phyloP scores from a whole-genome alignment of 2,888 invertebrate species.

The Tolmerus cingulatus region DNA sequence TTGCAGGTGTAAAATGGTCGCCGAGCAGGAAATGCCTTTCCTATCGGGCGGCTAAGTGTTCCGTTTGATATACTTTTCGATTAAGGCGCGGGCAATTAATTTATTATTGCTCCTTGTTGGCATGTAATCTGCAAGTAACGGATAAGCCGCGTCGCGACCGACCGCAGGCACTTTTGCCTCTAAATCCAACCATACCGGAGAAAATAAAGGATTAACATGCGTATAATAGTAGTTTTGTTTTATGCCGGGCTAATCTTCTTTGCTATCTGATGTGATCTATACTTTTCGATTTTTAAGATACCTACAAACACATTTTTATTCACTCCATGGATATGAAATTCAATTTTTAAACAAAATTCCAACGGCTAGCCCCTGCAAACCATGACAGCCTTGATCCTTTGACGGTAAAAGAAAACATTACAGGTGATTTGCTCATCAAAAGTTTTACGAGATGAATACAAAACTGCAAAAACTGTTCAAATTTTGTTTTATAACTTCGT shows the following conservation, averaged over 20 bases:
- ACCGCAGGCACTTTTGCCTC: background rate
- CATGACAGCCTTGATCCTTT: no score
- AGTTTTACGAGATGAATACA: no score
- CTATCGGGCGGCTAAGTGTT: conserved; percentile 13
- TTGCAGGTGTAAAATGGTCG: conserved; percentile 29
- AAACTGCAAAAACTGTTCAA: no score
- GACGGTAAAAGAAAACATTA: no score
- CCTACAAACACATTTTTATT: no score
- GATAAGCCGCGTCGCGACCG: background rate
- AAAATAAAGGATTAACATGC: background rate
- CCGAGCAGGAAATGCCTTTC: conserved; percentile 19
- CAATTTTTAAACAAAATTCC: no score
- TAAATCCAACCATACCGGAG: background rate
- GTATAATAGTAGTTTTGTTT: background rate
- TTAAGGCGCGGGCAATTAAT: conserved; percentile 19
- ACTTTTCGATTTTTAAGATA: no score
- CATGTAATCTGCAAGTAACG: conserved; percentile 1
- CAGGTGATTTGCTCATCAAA: no score
- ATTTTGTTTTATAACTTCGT: no score
- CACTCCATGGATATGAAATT: no score
- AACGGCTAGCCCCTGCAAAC: no score
- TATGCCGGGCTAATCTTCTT: background rate
- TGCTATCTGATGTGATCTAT: background rate
- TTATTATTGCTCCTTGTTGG: conserved; percentile 22
- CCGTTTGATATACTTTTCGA: conserved; percentile 10